These are phyloP conservation scores for Oxyura jamaicensis DNA, from an alignment of 2,113 vertebrate species.

Conservation along the genomic window DNA sequence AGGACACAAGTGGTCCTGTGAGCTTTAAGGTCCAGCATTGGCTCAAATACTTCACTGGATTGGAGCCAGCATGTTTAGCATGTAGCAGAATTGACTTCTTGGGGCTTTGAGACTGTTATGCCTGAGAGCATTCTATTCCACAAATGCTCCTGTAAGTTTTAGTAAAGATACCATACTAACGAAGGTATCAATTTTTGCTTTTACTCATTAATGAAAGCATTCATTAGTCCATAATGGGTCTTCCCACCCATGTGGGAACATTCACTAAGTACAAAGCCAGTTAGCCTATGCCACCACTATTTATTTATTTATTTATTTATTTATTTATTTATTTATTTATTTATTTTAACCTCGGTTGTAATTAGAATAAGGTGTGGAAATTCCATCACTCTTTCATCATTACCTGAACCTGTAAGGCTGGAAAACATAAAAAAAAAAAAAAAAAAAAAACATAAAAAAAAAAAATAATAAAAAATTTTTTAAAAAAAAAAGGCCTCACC, in stretches of 20 bases:
- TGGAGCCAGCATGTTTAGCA: neutral
- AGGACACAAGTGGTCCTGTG: neutral
- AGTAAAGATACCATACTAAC: neutral
- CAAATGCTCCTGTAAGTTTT: neutral
- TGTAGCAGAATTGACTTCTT: neutral
- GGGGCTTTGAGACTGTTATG: neutral
- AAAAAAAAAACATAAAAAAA: neutral
- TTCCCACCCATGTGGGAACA: neutral
- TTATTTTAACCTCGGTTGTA: neutral
- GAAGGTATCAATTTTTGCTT: neutral
- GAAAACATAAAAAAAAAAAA: neutral
- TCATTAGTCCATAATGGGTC: neutral
- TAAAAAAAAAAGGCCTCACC: neutral
- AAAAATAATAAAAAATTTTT: neutral
- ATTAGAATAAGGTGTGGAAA: neutral
- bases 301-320: too few relatives aligned
- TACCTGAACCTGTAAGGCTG: neutral
- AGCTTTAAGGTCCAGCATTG: neutral
- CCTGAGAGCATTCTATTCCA: neutral
- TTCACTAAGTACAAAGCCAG: neutral
- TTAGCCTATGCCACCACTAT: neutral
- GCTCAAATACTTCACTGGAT: neutral
- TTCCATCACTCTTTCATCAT: neutral
- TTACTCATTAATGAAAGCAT: neutral
- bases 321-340: too few relatives aligned